Percentiles rank a stretch among this genome's conserved stretches.
Evolutionary conservation across 2,113 vertebrate genomes (phyloP).

Genomic region (Collichthys lucidus): DNA sequence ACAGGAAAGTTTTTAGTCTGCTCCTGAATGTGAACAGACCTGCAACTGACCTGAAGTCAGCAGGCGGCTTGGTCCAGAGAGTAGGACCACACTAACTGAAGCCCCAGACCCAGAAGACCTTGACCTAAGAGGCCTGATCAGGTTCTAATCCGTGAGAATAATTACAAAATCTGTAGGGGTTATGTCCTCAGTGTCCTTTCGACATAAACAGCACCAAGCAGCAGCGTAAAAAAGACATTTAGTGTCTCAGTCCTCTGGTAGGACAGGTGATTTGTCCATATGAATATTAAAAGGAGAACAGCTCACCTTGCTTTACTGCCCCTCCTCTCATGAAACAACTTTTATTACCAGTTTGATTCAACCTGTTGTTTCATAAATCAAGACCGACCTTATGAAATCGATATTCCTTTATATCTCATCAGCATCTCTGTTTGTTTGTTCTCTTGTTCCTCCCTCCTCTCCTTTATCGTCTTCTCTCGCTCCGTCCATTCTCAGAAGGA

Average conservation of each 20-base stretch:
- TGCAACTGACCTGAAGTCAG: no score
- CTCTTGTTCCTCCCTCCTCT: background rate
- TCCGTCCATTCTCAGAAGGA: conserved; percentile 88
- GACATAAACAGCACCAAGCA: background rate
- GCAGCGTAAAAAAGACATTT: background rate
- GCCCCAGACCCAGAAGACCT: no score
- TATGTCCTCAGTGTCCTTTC: background rate
- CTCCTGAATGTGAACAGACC: no score
- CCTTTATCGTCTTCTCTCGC: background rate
- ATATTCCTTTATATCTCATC: background rate
- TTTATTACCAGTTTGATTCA: background rate
- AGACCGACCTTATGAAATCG: background rate
- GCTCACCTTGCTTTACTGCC: background rate
- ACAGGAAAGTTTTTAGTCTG: no score
- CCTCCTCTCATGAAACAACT: background rate
- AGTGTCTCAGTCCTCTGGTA: background rate
- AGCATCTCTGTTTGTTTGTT: conserved; percentile 21
- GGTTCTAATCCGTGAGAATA: no score
- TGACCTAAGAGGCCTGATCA: no score
- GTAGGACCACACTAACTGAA: no score
- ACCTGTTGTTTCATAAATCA: conserved; percentile 7
- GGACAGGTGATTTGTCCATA: background rate
- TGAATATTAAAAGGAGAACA: background rate
- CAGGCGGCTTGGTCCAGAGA: no score
- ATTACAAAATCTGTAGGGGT: background rate